phyloP scores from a whole-genome alignment of 92 coral and sea anemone genomes.

The Ricordea florida region DNA sequence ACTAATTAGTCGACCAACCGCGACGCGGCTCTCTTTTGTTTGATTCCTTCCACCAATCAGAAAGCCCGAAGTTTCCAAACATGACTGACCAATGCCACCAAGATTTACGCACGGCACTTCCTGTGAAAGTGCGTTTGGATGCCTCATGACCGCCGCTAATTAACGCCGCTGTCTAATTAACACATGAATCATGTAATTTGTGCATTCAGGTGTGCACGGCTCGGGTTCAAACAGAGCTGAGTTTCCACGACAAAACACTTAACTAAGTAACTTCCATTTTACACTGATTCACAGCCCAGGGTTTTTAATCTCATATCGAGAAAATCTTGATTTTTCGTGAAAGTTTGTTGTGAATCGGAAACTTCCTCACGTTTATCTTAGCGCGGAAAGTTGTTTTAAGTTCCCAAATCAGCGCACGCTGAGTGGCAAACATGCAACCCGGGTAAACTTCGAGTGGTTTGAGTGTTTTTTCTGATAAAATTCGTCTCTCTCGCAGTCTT shows the following conservation, averaged over 20 bases:
- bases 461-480: no score
- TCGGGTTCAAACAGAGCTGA: no score
- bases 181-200: constrained; percentile 17
- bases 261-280: no score
- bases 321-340: no score
- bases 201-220: background rate
- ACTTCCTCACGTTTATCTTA: background rate
- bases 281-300: no score
- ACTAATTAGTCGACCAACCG: constrained; percentile 69
- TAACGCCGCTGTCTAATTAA: constrained; percentile 29
- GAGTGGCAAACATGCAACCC: constrained; percentile 11
- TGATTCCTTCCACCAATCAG: constrained; percentile 61
- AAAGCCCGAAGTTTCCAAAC: constrained; percentile 16
- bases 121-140: constrained; percentile 26
- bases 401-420: no score
- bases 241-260: no score
- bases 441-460: no score
- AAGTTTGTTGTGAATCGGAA: no score
- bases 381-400: no score
- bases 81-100: constrained; percentile 57
- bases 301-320: no score
- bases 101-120: constrained; percentile 11
- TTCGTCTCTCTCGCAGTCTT: no score
- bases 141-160: constrained; percentile 6
- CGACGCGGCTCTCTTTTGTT: constrained; percentile 51